Evolutionary conservation across 2,113 vertebrate species (phyloP).

Genomic region (Corydoras sp.): DNA sequence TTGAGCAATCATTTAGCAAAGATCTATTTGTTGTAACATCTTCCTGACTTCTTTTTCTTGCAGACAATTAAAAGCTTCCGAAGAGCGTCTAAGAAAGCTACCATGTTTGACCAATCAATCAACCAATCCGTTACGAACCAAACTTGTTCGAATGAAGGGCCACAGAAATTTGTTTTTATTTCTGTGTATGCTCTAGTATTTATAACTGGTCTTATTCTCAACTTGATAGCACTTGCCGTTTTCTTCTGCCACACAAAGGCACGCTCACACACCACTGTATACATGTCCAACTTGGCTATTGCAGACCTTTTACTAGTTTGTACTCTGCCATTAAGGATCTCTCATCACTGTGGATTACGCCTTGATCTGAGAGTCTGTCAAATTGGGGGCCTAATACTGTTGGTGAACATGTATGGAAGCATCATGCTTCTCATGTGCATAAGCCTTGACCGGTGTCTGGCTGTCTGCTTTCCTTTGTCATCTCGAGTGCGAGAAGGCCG

Average conservation of each 20-base stretch:
- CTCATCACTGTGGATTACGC: constrained; percentile 32
- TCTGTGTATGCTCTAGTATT: constrained; percentile 45
- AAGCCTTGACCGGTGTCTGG: constrained; percentile 64
- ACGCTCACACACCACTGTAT: constrained; percentile 59
- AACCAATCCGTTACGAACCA: too few relatives aligned
- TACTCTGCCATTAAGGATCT: constrained; percentile 59
- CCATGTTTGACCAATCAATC: not conserved
- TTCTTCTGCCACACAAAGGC: constrained; percentile 47
- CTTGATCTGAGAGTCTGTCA: constrained; percentile 39
- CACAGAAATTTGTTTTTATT: constrained; percentile 7
- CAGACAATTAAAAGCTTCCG: too few relatives aligned
- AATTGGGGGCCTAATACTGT: constrained; percentile 48
- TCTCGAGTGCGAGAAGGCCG: constrained; percentile 44
- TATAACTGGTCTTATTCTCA: constrained; percentile 46
- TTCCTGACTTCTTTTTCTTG: too few relatives aligned
- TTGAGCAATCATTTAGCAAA: too few relatives aligned
- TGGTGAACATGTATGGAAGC: constrained; percentile 71
- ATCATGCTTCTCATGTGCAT: constrained; percentile 65
- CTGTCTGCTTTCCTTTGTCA: constrained; percentile 60
- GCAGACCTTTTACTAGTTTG: constrained; percentile 58
- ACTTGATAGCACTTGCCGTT: constrained; percentile 49
- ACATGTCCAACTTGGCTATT: constrained; percentile 66
- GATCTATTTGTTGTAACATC: too few relatives aligned
- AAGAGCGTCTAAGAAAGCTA: constrained; percentile 7
- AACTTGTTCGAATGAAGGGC: too few relatives aligned